Percentiles rank a stretch among this genome's conserved stretches.
These are phyloP conservation scores for Auanema sp. DNA, from an alignment of 2,888 invertebrate species.

Conservation along the genomic window DNA sequence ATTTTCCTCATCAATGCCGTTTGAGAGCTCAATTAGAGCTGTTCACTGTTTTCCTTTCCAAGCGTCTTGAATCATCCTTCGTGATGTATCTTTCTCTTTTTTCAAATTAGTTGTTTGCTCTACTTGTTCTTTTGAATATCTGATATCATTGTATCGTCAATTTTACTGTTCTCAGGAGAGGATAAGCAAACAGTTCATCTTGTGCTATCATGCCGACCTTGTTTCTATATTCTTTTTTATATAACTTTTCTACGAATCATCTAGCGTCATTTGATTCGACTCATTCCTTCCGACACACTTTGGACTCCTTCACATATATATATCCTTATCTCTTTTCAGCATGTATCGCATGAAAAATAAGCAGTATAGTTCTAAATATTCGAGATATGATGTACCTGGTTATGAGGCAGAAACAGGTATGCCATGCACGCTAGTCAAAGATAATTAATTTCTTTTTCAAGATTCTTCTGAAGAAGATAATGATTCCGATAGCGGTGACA, in stretches of 20 bases:
- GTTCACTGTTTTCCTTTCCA: no score
- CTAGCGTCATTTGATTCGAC: background rate
- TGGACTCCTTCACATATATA: background rate
- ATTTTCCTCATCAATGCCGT: no score
- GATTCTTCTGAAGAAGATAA: constrained; percentile 8
- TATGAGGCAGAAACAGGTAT: constrained; percentile 7
- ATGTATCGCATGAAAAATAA: constrained; percentile 8
- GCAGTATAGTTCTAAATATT: constrained; percentile 6
- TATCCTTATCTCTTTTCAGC: background rate
- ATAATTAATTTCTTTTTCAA: background rate
- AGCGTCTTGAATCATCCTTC: no score
- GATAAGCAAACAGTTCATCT: background rate
- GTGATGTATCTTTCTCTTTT: no score
- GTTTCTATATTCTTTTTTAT: constrained; percentile 2
- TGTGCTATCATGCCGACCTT: constrained; percentile 1
- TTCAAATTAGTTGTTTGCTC: no score
- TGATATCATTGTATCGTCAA: no score
- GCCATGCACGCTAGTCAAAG: background rate
- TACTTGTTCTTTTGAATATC: no score
- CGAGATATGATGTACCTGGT: background rate
- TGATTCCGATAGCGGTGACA: constrained; percentile 17
- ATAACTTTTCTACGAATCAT: no score
- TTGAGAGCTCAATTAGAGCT: no score
- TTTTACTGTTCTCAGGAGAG: no score
- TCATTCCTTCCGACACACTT: background rate